These are phyloP conservation scores for Rhineura floridana DNA, from an alignment of 2,113 vertebrate species.

Conservation along the genomic window DNA sequence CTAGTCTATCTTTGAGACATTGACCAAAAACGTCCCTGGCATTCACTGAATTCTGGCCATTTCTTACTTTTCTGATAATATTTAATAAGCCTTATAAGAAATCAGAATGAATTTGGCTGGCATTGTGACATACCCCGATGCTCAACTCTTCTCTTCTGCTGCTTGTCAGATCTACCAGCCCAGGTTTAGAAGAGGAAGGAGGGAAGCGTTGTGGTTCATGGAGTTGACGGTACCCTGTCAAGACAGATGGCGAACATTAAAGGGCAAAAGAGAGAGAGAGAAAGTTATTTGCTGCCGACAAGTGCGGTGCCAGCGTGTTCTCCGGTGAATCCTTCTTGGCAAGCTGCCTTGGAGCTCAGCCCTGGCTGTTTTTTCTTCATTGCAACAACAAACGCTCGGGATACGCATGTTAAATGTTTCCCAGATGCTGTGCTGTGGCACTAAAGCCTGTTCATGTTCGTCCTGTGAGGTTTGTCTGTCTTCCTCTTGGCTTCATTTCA, in stretches of 20 bases:
- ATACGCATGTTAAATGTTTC: neutral
- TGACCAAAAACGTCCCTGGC: neutral
- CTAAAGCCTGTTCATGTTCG: neutral
- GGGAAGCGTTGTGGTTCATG: neutral
- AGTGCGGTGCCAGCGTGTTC: neutral
- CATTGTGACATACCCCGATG: constrained; percentile 18
- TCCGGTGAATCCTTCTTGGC: neutral
- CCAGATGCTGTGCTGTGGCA: neutral
- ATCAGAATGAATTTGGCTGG: neutral
- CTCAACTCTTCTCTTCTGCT: neutral
- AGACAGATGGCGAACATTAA: constrained; percentile 17
- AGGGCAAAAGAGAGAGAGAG: neutral
- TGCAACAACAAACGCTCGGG: neutral
- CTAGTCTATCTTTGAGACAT: neutral
- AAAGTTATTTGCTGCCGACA: constrained; percentile 11
- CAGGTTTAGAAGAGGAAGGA: neutral
- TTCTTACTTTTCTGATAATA: neutral
- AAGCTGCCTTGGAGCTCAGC: neutral
- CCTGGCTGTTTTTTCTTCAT: neutral
- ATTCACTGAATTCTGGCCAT: neutral
- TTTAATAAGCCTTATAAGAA: neutral
- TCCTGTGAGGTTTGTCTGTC: constrained; percentile 7
- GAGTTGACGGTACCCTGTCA: neutral
- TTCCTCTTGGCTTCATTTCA: neutral
- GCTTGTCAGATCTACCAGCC: neutral